These are phyloP conservation scores for Cataglyphis albicans DNA, from an alignment of 2,888 invertebrate species.

Conservation along the genomic window DNA sequence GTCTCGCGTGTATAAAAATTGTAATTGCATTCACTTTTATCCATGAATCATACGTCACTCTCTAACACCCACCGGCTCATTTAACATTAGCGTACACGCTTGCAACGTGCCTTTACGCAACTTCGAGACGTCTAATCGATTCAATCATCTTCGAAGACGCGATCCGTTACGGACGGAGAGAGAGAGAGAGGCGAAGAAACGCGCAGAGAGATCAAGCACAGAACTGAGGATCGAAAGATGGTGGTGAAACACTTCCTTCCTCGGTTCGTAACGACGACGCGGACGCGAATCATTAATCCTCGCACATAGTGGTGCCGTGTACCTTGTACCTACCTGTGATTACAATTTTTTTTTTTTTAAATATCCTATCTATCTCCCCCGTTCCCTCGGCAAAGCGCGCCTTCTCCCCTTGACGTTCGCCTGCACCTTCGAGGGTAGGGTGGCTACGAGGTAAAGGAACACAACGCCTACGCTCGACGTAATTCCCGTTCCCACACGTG, in stretches of 20 bases:
- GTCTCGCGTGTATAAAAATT: not conserved
- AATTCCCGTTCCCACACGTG: constrained; percentile 75
- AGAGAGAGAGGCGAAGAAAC: constrained; percentile 38
- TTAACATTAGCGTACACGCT: constrained; percentile 32
- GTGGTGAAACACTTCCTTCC: constrained; percentile 77
- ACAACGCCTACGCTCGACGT: constrained; percentile 74
- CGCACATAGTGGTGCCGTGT: constrained; percentile 71
- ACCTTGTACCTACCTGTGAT: constrained; percentile 77
- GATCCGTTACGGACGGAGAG: constrained; percentile 33
- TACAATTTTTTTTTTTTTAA: constrained; percentile 67
- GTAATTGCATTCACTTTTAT: constrained; percentile 24
- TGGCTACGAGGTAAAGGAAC: constrained; percentile 68
- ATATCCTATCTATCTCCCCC: constrained; percentile 48
- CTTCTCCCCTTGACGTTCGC: constrained; percentile 38
- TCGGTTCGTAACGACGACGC: constrained; percentile 77
- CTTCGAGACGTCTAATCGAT: constrained; percentile 37
- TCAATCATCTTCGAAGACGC: constrained; percentile 42
- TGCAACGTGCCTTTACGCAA: constrained; percentile 36
- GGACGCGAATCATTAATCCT: constrained; percentile 81
- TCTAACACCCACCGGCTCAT: constrained; percentile 24
- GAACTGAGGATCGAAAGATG: constrained; percentile 65
- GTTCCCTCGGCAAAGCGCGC: constrained; percentile 7
- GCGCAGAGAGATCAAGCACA: constrained; percentile 51
- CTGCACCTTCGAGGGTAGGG: constrained; percentile 46
- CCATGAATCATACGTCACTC: constrained; percentile 6